A percentile compares a stretch with the other conserved stretches of the same genome.
phyloP scores from a whole-genome alignment of 2,113 vertebrate species.

The Pionites leucogaster region DNA sequence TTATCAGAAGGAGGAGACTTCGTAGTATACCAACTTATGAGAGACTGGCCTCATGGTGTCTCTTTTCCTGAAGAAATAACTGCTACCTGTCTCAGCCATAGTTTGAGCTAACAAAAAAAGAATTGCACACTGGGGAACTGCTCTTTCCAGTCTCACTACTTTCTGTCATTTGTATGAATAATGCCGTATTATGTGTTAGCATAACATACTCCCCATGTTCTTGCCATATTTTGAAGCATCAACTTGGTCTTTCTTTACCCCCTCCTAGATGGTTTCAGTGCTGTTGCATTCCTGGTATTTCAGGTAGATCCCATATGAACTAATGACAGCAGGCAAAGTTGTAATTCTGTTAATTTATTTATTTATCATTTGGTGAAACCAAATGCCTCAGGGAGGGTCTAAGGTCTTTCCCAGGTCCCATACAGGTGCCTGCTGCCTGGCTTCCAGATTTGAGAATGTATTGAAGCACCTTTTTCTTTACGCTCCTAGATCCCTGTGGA shows the following conservation, averaged over 20 bases:
- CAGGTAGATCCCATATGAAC: neutral
- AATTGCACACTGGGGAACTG: slow-evolving; percentile 33
- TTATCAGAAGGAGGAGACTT: neutral
- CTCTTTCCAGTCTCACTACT: slow-evolving; percentile 22
- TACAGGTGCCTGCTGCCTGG: neutral
- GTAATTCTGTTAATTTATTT: neutral
- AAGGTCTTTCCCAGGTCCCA: neutral
- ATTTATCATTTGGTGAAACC: neutral
- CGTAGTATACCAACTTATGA: neutral
- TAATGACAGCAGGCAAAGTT: neutral
- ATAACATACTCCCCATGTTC: neutral
- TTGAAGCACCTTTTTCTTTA: neutral
- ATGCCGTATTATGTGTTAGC: neutral
- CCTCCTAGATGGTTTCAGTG: neutral
- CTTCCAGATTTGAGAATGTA: neutral
- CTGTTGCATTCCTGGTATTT: neutral
- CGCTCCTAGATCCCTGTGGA: neutral
- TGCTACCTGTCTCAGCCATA: neutral
- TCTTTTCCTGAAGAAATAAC: neutral
- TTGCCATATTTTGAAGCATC: neutral
- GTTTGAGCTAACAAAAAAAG: neutral
- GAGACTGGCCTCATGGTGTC: neutral
- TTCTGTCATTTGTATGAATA: slow-evolving; percentile 25
- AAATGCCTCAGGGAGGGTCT: neutral
- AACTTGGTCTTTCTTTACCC: neutral